Percentiles rank a stretch among this genome's conserved stretches.
Conservation (phyloP, 2,113 vertebrate genomes). For the Menidia beryllina region DNA sequence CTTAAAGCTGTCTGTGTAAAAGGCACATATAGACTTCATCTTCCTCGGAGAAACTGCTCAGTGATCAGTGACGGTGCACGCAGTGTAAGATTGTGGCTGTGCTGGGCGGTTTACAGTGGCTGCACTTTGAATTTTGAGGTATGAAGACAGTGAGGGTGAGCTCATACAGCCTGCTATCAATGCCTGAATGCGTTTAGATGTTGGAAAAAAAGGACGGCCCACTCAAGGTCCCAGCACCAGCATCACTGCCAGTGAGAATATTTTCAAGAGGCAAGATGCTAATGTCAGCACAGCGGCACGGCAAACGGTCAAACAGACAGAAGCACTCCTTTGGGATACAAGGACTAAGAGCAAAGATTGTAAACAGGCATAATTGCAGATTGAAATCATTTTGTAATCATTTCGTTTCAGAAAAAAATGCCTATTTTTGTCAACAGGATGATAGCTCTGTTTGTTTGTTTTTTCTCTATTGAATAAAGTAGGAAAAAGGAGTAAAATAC, state of each 20-base stretch:
- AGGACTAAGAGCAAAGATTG: not conserved
- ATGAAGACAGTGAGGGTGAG: constrained; percentile 26
- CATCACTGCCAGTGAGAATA: constrained; percentile 53
- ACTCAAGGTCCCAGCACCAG: constrained; percentile 51
- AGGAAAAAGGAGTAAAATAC: no score
- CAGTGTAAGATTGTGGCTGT: constrained; percentile 30
- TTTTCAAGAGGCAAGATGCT: constrained; percentile 53
- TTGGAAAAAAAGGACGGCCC: constrained; percentile 43
- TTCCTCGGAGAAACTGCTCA: constrained; percentile 22
- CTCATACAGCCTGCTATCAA: constrained; percentile 24
- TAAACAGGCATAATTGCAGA: not conserved
- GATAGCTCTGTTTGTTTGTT: no score
- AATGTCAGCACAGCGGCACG: constrained; percentile 53
- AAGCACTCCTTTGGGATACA: not conserved
- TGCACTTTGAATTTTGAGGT: constrained; percentile 26
- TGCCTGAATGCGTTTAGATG: constrained; percentile 46
- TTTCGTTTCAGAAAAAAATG: no score
- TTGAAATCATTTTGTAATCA: not conserved
- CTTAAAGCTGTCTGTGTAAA: constrained; percentile 58
- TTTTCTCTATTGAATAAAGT: no score
- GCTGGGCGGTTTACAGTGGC: constrained; percentile 26
- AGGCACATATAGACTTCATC: constrained; percentile 36
- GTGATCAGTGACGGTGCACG: constrained; percentile 24
- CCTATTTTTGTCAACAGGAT: no score
- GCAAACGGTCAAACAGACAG: constrained; percentile 39